phyloP scores from a whole-genome alignment of 2,888 invertebrate genomes.

The Cephus nigrinus region DNA sequence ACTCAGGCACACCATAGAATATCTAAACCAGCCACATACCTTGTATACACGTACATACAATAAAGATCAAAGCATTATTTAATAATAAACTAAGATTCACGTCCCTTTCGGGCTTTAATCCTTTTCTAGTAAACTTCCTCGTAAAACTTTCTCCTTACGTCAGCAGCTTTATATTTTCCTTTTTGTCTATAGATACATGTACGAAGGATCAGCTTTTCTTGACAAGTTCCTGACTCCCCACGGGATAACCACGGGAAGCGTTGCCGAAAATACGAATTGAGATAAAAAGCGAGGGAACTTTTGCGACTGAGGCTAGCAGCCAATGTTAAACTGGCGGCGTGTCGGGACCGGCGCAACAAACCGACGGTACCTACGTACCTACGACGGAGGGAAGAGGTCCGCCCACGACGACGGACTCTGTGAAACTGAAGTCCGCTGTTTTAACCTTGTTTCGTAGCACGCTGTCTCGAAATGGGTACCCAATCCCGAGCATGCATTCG shows the following conservation, averaged over 20 bases:
- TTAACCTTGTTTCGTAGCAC: slow-evolving; percentile 3
- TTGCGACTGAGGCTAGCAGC: background rate
- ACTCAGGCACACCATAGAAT: background rate
- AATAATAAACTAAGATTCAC: background rate
- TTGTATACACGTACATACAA: background rate
- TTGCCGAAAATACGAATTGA: background rate
- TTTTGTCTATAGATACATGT: background rate
- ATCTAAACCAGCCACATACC: background rate
- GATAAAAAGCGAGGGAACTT: background rate
- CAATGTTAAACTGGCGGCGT: background rate
- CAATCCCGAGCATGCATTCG: background rate
- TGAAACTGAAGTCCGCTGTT: slow-evolving; percentile 38
- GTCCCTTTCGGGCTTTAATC: background rate
- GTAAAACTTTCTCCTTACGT: background rate
- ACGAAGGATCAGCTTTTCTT: background rate
- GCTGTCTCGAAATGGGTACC: slow-evolving; percentile 2
- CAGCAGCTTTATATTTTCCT: background rate
- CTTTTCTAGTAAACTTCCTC: background rate
- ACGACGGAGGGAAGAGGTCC: background rate
- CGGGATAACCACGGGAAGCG: background rate
- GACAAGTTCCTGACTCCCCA: background rate
- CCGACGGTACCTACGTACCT: background rate
- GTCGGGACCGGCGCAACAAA: background rate
- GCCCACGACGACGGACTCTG: slow-evolving; percentile 41
- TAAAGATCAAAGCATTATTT: background rate